Evolutionary conservation across 2,888 invertebrate species (phyloP).

Genomic region (Cantharis rufa): DNA sequence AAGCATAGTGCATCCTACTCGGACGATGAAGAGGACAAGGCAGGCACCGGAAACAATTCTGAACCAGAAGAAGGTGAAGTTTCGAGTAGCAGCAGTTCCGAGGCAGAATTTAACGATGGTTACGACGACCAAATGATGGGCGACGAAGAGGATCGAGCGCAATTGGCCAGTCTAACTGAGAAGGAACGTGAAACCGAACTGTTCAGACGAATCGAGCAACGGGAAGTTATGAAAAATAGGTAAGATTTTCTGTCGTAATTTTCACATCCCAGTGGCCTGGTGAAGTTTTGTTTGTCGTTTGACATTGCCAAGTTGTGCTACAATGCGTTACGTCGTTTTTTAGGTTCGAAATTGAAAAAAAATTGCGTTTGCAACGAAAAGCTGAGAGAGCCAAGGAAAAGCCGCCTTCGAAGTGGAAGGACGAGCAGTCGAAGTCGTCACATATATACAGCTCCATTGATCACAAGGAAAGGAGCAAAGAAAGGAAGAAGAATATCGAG

Average conservation of each 20-base stretch:
- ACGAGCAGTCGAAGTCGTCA: slow-evolving; percentile 55
- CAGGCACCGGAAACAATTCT: slow-evolving; percentile 61
- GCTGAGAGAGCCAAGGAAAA: slow-evolving; percentile 69
- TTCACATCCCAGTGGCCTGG: not conserved
- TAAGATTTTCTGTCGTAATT: slow-evolving; percentile 8
- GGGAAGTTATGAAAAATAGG: slow-evolving; percentile 92
- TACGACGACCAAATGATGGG: slow-evolving; percentile 97
- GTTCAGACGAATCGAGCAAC: slow-evolving; percentile 92
- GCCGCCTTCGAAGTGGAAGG: slow-evolving; percentile 72
- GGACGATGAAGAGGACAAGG: slow-evolving; percentile 53
- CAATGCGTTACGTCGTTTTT: slow-evolving; percentile 27
- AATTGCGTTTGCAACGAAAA: slow-evolving; percentile 81
- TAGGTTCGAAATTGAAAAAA: slow-evolving; percentile 94
- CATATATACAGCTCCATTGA: slow-evolving; percentile 60
- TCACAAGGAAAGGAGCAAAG: slow-evolving; percentile 79
- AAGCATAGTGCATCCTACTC: slow-evolving; percentile 47
- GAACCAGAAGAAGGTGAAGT: slow-evolving; percentile 92
- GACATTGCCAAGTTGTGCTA: slow-evolving; percentile 32
- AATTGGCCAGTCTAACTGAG: slow-evolving; percentile 91
- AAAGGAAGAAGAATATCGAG: slow-evolving; percentile 88
- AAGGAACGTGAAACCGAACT: slow-evolving; percentile 97
- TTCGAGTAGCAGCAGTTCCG: slow-evolving; percentile 68
- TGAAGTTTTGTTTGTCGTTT: slow-evolving; percentile 4
- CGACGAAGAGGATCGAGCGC: slow-evolving; percentile 90
- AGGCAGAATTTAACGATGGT: slow-evolving; percentile 94